Conservation (phyloP, 1,140 invertebrate genomes). For the Archivesica marissinica region DNA sequence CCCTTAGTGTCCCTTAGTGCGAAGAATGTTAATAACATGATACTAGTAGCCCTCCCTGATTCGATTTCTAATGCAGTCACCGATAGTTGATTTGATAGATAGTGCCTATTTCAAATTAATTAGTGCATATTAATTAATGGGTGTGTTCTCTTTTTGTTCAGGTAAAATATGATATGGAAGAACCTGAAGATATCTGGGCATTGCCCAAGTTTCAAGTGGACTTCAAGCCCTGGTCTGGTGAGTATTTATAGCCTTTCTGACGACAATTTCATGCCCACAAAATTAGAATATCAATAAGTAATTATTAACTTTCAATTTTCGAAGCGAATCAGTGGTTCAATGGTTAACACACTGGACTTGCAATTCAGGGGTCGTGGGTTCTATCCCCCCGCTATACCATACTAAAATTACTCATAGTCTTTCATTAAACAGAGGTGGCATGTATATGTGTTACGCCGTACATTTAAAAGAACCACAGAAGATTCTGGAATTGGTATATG, state of each 20-base stretch:
- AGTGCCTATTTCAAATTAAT: neutral
- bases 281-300: too few species aligned
- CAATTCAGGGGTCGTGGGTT: too few species aligned
- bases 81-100: neutral
- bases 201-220: conserved; percentile 42
- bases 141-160: neutral
- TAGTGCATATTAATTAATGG: neutral
- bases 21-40: too few species aligned
- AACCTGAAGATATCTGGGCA: conserved; percentile 33
- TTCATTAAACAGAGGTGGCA: neutral
- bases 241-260: neutral
- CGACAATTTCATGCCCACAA: too few species aligned
- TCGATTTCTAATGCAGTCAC: neutral
- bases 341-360: too few species aligned
- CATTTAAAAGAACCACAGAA: too few species aligned
- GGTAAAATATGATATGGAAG: neutral
- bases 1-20: too few species aligned
- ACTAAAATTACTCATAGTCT: neutral
- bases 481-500: too few species aligned
- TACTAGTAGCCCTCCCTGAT: too few species aligned
- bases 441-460: too few species aligned
- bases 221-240: conserved; percentile 53
- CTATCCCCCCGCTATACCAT: neutral
- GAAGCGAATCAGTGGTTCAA: too few species aligned
- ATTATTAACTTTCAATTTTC: too few species aligned